These are phyloP conservation scores for Tuberolachnus salignus DNA, from an alignment of 2,888 invertebrate species.

Conservation along the genomic window DNA sequence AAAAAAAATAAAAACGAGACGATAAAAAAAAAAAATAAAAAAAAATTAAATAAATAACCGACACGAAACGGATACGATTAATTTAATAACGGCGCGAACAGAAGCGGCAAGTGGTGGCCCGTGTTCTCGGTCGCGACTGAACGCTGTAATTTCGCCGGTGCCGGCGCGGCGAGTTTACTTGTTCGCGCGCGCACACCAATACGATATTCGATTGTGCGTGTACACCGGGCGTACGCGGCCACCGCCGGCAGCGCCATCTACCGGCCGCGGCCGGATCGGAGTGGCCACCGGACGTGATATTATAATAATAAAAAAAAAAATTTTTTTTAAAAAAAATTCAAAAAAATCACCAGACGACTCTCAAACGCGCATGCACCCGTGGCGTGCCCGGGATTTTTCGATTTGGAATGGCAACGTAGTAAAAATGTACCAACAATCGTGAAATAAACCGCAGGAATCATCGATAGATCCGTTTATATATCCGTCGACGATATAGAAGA, in stretches of 20 bases:
- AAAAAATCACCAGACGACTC: too few relatives aligned
- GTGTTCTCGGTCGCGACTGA: slow-evolving; percentile 56
- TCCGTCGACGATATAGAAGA: too few relatives aligned
- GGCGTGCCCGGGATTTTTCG: too few relatives aligned
- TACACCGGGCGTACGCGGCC: slow-evolving; percentile 19
- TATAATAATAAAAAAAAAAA: too few relatives aligned
- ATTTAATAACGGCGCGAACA: neutral
- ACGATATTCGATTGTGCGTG: slow-evolving; percentile 44
- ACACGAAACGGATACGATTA: slow-evolving; percentile 23
- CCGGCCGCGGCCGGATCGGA: neutral
- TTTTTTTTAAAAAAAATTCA: too few relatives aligned
- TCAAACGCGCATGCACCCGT: too few relatives aligned
- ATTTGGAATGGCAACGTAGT: too few relatives aligned
- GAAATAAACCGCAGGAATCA: too few relatives aligned
- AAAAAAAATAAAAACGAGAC: slow-evolving; percentile 5
- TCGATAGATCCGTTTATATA: too few relatives aligned
- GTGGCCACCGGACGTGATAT: neutral
- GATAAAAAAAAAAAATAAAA: neutral
- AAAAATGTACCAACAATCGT: too few relatives aligned
- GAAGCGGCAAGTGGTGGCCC: slow-evolving; percentile 51
- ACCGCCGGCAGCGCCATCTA: slow-evolving; percentile 27
- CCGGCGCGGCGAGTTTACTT: slow-evolving; percentile 52
- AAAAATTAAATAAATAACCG: neutral
- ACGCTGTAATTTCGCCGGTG: slow-evolving; percentile 52
- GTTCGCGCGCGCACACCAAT: slow-evolving; percentile 48